These are phyloP conservation scores for Julus scanicus DNA, from an alignment of 2,888 invertebrate genomes.

Conservation along the genomic window DNA sequence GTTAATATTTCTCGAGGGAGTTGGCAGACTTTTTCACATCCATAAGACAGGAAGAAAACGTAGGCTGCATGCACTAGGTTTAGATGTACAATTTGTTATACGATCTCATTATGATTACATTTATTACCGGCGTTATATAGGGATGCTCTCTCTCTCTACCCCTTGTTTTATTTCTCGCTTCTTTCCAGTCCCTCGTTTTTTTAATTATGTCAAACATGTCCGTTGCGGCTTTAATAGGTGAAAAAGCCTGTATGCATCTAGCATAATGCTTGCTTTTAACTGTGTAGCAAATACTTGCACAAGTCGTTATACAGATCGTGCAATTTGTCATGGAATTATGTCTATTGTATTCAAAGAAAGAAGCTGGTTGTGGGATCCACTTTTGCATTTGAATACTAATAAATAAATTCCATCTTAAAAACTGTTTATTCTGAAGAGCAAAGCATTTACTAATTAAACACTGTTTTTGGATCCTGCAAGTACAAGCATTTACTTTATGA, in stretches of 20 bases:
- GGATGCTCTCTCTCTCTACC: background rate
- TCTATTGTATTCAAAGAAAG: background rate
- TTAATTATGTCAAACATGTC: constrained; percentile 56
- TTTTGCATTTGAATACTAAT: background rate
- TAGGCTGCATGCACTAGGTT: background rate
- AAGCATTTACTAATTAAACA: background rate
- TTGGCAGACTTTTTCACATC: constrained; percentile 37
- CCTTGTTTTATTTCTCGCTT: constrained; percentile 44
- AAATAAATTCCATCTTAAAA: constrained; percentile 4
- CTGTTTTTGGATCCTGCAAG: no score
- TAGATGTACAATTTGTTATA: constrained; percentile 17
- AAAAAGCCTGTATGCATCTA: constrained; percentile 6
- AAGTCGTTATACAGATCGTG: background rate
- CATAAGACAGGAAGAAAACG: constrained; percentile 19
- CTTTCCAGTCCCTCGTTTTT: constrained; percentile 52
- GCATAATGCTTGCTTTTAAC: constrained; percentile 27
- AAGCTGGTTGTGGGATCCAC: background rate
- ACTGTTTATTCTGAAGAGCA: background rate
- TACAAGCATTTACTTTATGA: no score
- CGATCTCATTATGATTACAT: constrained; percentile 51
- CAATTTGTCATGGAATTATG: background rate
- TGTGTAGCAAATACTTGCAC: background rate
- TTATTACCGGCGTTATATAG: constrained; percentile 49
- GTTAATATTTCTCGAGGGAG: constrained; percentile 36
- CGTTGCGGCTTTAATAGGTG: constrained; percentile 47